Evolutionary conservation across 2,888 invertebrate species (phyloP).

Genomic region (Drosophila sordidapex): DNA sequence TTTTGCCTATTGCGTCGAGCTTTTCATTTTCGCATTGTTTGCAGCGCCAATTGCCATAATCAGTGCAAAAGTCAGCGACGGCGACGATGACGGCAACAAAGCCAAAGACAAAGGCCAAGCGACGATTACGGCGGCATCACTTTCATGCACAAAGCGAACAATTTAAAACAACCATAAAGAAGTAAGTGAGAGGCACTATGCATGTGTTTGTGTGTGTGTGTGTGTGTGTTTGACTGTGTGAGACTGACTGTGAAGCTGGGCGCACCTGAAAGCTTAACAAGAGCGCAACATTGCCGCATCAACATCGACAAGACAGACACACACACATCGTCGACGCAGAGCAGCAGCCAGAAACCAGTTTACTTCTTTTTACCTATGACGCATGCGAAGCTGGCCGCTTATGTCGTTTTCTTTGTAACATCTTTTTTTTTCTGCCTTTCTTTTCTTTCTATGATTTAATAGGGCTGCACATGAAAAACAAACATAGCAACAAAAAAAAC

Average conservation of each 20-base stretch:
- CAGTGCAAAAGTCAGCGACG: conserved; percentile 69
- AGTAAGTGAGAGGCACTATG: conserved; percentile 7
- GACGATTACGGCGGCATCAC: conserved; percentile 70
- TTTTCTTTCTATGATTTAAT: conserved; percentile 42
- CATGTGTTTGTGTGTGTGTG: not conserved
- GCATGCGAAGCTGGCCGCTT: conserved; percentile 53
- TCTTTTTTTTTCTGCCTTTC: conserved; percentile 12
- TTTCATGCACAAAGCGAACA: conserved; percentile 51
- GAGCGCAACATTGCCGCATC: conserved; percentile 76
- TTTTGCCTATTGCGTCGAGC: conserved; percentile 64
- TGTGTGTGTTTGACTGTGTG: conserved; percentile 14
- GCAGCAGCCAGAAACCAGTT: conserved; percentile 55
- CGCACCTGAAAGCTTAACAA: conserved; percentile 72
- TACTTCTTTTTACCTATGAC: conserved; percentile 65
- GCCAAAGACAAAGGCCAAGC: conserved; percentile 75
- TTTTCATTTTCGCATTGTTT: conserved; percentile 72
- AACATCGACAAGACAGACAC: conserved; percentile 6
- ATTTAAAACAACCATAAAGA: conserved; percentile 9
- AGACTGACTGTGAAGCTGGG: conserved; percentile 34
- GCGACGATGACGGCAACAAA: conserved; percentile 31
- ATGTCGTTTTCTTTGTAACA: conserved; percentile 18
- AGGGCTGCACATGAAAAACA: conserved; percentile 13
- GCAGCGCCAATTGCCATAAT: conserved; percentile 79
- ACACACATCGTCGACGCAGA: not conserved
- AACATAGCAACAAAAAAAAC: not conserved